These are phyloP conservation scores for Strigamia maritima DNA, from an alignment of 2,888 invertebrate genomes.

Conservation along the genomic window DNA sequence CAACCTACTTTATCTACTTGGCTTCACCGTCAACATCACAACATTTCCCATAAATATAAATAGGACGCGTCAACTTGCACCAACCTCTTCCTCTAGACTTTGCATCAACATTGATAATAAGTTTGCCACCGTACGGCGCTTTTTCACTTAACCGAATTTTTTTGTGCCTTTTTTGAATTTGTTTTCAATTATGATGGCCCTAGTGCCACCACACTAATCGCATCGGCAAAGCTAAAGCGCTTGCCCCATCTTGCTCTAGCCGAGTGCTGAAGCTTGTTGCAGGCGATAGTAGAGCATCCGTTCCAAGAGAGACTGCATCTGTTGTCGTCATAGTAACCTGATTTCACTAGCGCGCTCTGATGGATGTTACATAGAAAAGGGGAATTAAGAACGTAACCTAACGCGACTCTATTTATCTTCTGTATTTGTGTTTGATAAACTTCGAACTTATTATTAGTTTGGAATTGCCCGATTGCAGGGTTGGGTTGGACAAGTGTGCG, in stretches of 20 bases:
- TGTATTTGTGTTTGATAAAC: too few species aligned
- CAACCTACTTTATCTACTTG: background rate
- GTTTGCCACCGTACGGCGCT: constrained; percentile 12
- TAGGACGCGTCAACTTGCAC: background rate
- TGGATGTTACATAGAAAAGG: background rate
- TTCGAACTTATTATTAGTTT: too few species aligned
- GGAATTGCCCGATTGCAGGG: too few species aligned
- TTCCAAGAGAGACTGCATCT: constrained; percentile 3
- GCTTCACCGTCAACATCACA: background rate
- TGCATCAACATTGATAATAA: constrained; percentile 4
- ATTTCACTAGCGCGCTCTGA: constrained; percentile 20
- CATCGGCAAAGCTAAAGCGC: background rate
- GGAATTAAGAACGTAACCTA: background rate
- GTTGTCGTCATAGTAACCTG: constrained; percentile 13
- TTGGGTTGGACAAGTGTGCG: too few species aligned
- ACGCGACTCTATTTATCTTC: too few species aligned
- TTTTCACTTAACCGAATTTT: background rate
- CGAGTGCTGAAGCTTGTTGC: constrained; percentile 19
- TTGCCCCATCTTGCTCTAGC: constrained; percentile 1
- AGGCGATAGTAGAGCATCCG: constrained; percentile 24
- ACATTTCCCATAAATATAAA: background rate
- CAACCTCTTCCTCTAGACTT: background rate
- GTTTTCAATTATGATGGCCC: background rate
- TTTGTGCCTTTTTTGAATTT: background rate
- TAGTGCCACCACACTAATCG: background rate